These are phyloP conservation scores for Euthynnus affinis DNA, from an alignment of 2,797 vertebrate genomes.

Conservation along the genomic window DNA sequence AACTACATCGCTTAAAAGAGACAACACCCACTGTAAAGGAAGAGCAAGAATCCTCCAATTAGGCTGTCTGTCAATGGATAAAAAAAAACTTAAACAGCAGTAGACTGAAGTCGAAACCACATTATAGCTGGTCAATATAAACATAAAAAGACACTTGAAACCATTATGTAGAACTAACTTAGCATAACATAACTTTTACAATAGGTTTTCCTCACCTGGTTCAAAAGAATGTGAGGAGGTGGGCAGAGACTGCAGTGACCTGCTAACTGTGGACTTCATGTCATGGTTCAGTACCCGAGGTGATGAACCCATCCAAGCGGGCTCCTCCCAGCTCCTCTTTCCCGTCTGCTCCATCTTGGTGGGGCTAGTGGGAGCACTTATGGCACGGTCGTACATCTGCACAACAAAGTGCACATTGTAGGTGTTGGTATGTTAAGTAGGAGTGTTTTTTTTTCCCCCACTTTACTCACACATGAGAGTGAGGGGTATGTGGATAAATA, in stretches of 20 bases:
- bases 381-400: conserved; percentile 97
- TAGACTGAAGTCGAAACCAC: neutral
- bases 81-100: conserved; percentile 11
- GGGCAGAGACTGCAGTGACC: conserved; percentile 95
- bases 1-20: conserved; percentile 36
- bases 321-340: conserved; percentile 98
- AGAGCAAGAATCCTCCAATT: conserved; percentile 73
- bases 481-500: neutral
- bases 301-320: conserved; percentile 95
- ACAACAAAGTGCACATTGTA: neutral
- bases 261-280: conserved; percentile 94
- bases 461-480: neutral
- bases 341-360: conserved; percentile 91
- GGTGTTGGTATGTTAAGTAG: neutral
- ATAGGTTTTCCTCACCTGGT: conserved; percentile 67
- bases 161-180: neutral
- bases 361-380: conserved; percentile 96
- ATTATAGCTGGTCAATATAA: neutral
- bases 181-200: neutral
- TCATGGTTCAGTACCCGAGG: conserved; percentile 91
- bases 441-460: neutral
- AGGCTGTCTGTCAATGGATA: conserved; percentile 74
- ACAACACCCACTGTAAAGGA: conserved; percentile 81
- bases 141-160: neutral
- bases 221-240: conserved; percentile 83